Evolutionary conservation across 2,888 invertebrate genomes (phyloP), one percentile per base, ranked within the genome.

Genomic region (Exephanes ischioxanthus): DNA sequence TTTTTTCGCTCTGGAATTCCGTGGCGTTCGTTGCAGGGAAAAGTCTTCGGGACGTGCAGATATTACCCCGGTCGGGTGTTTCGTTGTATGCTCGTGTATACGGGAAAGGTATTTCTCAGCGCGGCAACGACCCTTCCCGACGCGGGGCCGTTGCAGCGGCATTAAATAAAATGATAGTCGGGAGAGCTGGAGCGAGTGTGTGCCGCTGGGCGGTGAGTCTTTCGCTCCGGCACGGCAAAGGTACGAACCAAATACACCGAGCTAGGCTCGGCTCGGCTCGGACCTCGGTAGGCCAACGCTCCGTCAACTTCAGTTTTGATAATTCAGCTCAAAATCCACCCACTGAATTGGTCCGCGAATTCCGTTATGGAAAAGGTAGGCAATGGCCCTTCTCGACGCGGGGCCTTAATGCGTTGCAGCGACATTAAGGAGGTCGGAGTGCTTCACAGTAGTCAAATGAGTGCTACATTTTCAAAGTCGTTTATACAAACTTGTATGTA

Each of bases 161-260:
- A 87, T 84, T 82, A 84, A 87, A 85, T 85, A 75, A 82, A 85
- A 82, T 85, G 73, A 85, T 80, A 84, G 75, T 55, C 55, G 55
- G 22, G 66, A 67, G 55, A 33, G 66, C 72, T 63, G 41, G 53
- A 53, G 51, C 83, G 78, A 78, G 71, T 19, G 41, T 53, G 61
- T 6, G 30, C 61, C 16, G 41, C 11, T 41, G 11, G 61, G 30
- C 61, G 61, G 61, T 30, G 30, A 30, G 26, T 61, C 22, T 16
- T 61, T 6, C n/a, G 61, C 61, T 30, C 26, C 30, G 9, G 22
- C 63, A 16, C 6, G 26, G 30, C 26, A 30, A 30, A 61, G 30
- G 30, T 61, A 61, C 14, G 26, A 63, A 63, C 16, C 16, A 48
- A 61, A 53, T 51, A 30, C 41, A 16, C 41, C 7, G 68, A 71